Conservation (phyloP, 2,888 invertebrate species). For the Copidosoma aretas region DNA sequence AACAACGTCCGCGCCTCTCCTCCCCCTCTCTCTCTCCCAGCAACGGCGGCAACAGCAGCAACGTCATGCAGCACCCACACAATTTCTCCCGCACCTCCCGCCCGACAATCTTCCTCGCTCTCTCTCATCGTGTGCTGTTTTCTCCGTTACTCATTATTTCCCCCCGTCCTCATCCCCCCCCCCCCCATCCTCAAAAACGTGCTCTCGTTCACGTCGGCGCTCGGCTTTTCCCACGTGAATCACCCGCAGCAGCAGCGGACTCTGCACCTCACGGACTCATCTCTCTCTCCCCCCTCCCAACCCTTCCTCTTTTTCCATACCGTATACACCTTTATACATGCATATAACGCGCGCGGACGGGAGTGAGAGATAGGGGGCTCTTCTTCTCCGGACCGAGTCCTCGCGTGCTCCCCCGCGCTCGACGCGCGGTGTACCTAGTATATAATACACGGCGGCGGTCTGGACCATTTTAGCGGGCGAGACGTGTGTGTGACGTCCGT, state of each 20-base stretch:
- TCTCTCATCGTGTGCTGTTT: constrained; percentile 11
- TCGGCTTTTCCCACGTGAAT: constrained; percentile 55
- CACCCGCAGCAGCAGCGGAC: constrained; percentile 38
- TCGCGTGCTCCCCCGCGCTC: neutral
- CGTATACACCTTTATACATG: constrained; percentile 4
- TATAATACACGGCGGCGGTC: neutral
- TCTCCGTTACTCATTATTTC: constrained; percentile 39
- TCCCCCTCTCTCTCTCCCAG: neutral
- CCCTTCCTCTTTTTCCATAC: constrained; percentile 21
- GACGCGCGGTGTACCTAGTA: constrained; percentile 27
- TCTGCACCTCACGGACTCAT: constrained; percentile 25
- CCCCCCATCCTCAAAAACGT: constrained; percentile 48
- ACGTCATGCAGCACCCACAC: constrained; percentile 9
- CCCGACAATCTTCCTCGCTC: constrained; percentile 15
- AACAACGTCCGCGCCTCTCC: too few species aligned
- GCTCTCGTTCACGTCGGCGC: constrained; percentile 51
- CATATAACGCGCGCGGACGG: too few species aligned
- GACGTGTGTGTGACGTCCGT: neutral
- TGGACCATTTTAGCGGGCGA: too few species aligned
- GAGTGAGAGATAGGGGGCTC: too few species aligned
- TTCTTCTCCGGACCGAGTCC: constrained; percentile 3
- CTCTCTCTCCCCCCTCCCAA: neutral
- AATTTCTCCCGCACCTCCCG: constrained; percentile 28
- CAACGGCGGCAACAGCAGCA: neutral
- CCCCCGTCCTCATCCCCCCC: constrained; percentile 6